Base-by-base conservation (phyloP, 2,113 vertebrate species). In the Podarcis raffonei region DNA sequence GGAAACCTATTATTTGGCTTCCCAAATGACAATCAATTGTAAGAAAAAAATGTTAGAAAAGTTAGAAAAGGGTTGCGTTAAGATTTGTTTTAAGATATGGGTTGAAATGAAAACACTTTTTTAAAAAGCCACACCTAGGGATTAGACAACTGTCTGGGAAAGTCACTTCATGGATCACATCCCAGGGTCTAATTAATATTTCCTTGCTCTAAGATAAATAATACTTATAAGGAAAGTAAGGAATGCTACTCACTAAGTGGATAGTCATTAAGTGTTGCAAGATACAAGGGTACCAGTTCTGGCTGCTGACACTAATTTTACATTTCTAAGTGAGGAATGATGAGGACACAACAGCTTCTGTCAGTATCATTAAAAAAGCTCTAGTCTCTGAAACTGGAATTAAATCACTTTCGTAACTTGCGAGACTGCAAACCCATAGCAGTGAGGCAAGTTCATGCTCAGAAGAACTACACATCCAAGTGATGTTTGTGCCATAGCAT, bases 101-200 rank as follows among this genome's bases (percentile, higher is more conserved):
- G 72, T 18, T 37, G 72, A 75, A 32, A 37, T 37, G 32, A 75
- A 37, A 18, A 37, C 2, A 20, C 32, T 75, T 37, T 18, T 37
- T 75, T 37, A 16, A 15, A 5, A 57, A 80, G 57, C 62, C 20
- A 35, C 57, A 81, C n/a, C 57, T n/a, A 79, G 48, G 53, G 39
- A 37, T 30, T 74, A 76, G 83, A 57, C 35, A 7, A 87, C 48
- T 53, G 2, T 1, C 83, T 35, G 15, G 6, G 18, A 22, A 89
- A 94, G 16, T 32, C 12, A 89, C 79, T 90, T 90, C 15, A 81
- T 78, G 77, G 79, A 90, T 85, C 88, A 88, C 39, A 42, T 92
- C 69, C 22, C 37, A 90, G 83, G 6, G 20, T 57, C 35, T 89
- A 85, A 53, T 53, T 53, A 53, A 72, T 0, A 0, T 88, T 57